phyloP scores from a whole-genome alignment of 2,113 vertebrate species.

The Xiphophorus hellerii region DNA sequence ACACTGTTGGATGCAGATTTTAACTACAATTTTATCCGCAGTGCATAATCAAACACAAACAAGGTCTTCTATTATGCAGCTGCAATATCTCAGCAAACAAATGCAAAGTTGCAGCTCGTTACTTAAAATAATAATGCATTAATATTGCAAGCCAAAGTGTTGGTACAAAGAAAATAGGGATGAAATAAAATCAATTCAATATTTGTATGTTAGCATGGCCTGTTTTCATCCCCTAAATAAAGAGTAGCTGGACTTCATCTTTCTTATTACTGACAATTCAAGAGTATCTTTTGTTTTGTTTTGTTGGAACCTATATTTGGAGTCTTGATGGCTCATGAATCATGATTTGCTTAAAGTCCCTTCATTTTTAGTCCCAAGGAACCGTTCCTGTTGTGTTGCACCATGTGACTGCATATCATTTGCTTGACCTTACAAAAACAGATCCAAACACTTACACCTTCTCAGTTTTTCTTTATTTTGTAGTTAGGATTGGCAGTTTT shows the following conservation, averaged over 20 bases:
- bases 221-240: too few species aligned
- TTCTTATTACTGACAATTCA: too few species aligned
- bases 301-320: too few species aligned
- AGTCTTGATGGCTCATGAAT: too few species aligned
- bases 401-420: too few species aligned
- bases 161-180: neutral
- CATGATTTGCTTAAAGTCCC: too few species aligned
- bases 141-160: neutral
- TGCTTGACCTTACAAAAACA: too few species aligned
- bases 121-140: neutral
- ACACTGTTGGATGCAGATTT: neutral
- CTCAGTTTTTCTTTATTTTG: neutral
- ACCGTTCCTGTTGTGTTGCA: too few species aligned
- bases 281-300: too few species aligned
- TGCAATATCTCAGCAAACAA: neutral
- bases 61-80: neutral
- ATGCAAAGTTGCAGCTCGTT: neutral
- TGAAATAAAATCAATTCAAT: neutral
- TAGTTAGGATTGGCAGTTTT: neutral
- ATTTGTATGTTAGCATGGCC: neutral
- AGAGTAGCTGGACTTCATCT: too few species aligned
- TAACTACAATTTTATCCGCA: neutral
- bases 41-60: neutral
- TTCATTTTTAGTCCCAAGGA: too few species aligned
- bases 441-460: neutral